Evolutionary conservation across 1,140 invertebrate genomes (phyloP), one percentile per base, ranked within the genome.

Genomic region (Phymastichus coffea): DNA sequence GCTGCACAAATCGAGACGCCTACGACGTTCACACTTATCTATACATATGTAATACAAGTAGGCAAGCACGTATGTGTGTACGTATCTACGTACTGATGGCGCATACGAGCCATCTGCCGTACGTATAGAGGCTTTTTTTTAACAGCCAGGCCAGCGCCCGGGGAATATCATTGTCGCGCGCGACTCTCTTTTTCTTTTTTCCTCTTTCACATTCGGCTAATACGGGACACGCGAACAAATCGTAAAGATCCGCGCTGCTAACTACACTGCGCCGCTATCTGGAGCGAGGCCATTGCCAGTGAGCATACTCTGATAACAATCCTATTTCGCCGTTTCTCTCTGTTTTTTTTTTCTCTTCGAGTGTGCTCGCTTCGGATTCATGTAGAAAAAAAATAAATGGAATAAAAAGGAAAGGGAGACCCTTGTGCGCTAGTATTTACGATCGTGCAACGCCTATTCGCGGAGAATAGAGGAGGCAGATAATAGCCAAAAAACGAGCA

Each of bases 81-180:
- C n/a, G n/a, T n/a, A n/a, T n/a, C n/a, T n/a, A n/a, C n/a, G n/a
- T n/a, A n/a, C n/a, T n/a, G n/a, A n/a, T n/a, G n/a, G 46, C 22
- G 25, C 44, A 26, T 47, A 47, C 17, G 19, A 30, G 2, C 25
- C 44, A 30, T 25, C 48, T 38, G 22, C 33, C n/a, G n/a, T n/a
- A n/a, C n/a, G n/a, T n/a, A n/a, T n/a, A n/a, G n/a, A n/a, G n/a
- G n/a, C n/a, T n/a, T n/a, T n/a, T 40, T 14, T 14, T 33, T 48
- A 56, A 40, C 15, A n/a, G 17, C 23, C 1, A 2, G 4, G 23
- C 23, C 15, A n/a, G n/a, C n/a, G n/a, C n/a, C n/a, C n/a, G n/a
- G n/a, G n/a, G n/a, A n/a, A n/a, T n/a, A n/a, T 57, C 38, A 57
- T 48, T 57, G 44, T 48, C 33, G 15, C 41, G 37, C 40, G 41